These are phyloP conservation scores for Hylaeus volcanicus DNA, from an alignment of 1,140 invertebrate genomes.

Conservation along the genomic window DNA sequence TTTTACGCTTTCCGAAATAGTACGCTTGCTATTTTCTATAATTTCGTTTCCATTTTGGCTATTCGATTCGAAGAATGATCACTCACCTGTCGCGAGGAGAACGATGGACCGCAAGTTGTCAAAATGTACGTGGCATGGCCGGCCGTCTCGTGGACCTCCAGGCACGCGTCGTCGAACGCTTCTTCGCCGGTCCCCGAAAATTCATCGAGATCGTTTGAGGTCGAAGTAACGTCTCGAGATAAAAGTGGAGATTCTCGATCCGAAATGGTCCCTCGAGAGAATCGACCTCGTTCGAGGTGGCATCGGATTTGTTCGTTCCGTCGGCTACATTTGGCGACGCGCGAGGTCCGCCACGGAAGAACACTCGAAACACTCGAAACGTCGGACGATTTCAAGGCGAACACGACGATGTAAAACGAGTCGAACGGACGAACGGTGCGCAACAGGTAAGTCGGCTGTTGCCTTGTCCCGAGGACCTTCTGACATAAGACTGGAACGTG, in stretches of 20 bases:
- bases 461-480: slow-evolving; percentile 33
- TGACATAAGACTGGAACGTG: slow-evolving; percentile 45
- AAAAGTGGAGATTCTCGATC: too few relatives aligned
- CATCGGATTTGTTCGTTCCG: neutral
- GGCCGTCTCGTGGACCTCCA: neutral
- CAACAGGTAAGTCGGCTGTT: slow-evolving; percentile 24
- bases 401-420: neutral
- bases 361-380: neutral
- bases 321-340: neutral
- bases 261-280: neutral
- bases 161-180: neutral
- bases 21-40: too few relatives aligned
- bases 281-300: neutral
- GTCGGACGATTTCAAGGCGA: too few relatives aligned
- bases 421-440: slow-evolving; percentile 14
- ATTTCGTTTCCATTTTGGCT: too few relatives aligned
- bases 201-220: neutral
- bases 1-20: too few relatives aligned
- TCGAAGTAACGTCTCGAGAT: too few relatives aligned
- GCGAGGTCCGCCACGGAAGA: neutral
- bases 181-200: neutral
- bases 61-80: too few relatives aligned
- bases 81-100: slow-evolving; percentile 24
- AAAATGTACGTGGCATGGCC: slow-evolving; percentile 25
- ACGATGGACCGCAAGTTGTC: neutral